These are phyloP conservation scores for Hemicentrotus pulcherrimus DNA, from an alignment of 35 echinoderm and acorn worm species.

Conservation along the genomic window DNA sequence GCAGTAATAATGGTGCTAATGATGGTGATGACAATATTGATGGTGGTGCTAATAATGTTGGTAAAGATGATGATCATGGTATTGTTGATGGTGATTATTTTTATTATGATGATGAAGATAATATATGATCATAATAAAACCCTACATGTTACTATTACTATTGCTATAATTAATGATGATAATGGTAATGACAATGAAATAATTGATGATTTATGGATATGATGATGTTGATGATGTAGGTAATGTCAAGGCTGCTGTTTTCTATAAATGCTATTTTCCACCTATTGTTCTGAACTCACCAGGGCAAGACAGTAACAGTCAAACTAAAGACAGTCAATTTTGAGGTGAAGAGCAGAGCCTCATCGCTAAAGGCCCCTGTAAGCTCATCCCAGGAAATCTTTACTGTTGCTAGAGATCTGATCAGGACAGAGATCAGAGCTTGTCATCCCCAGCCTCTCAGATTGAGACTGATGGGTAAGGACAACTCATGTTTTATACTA, in stretches of 20 bases:
- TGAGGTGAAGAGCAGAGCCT: slow-evolving; percentile 82
- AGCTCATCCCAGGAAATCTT: slow-evolving; percentile 67
- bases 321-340: slow-evolving; percentile 90
- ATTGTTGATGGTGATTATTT: too few species aligned
- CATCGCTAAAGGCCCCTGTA: slow-evolving; percentile 42
- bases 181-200: too few species aligned
- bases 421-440: slow-evolving; percentile 83
- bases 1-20: neutral
- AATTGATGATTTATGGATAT: too few species aligned
- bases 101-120: too few species aligned
- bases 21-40: neutral
- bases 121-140: too few species aligned
- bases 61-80: too few species aligned
- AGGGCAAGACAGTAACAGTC: slow-evolving; percentile 82
- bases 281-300: neutral
- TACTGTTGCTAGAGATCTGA: slow-evolving; percentile 67
- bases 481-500: neutral
- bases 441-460: slow-evolving; percentile 63
- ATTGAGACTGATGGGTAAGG: slow-evolving; percentile 94
- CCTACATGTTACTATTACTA: too few species aligned
- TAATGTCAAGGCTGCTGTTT: neutral
- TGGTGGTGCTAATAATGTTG: too few species aligned
- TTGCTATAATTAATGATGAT: too few species aligned
- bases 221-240: neutral
- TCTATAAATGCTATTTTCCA: neutral